A percentile compares a stretch with the other conserved stretches of the same genome.
Conservation (phyloP, 1,140 invertebrate species). For the Nasonia longicornis region DNA sequence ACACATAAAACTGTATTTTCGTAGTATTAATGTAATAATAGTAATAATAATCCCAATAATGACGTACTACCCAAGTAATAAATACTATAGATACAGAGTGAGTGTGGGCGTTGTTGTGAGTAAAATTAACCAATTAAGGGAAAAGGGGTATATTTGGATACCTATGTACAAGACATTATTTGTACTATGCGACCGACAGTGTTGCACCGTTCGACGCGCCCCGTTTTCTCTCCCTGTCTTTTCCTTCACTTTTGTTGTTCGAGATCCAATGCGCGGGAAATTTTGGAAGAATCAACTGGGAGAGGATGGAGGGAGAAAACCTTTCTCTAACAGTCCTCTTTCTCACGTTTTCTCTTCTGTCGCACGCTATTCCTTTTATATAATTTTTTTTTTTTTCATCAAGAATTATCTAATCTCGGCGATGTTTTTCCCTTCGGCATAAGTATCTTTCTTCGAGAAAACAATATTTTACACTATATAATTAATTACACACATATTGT, state of each 20-base stretch:
- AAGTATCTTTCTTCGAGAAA: conserved; percentile 60
- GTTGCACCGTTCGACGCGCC: conserved; percentile 62
- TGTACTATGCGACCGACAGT: conserved; percentile 68
- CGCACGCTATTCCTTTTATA: conserved; percentile 50
- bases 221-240: conserved; percentile 55
- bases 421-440: conserved; percentile 58
- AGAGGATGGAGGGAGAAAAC: conserved; percentile 13
- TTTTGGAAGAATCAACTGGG: conserved; percentile 17
- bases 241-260: conserved; percentile 47
- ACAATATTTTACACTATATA: conserved; percentile 67
- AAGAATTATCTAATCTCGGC: conserved; percentile 64
- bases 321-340: conserved; percentile 39
- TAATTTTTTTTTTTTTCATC: conserved; percentile 37
- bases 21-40: conserved; percentile 68
- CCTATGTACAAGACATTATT: conserved; percentile 69
- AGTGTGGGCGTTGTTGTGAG: conserved; percentile 64
- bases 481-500: conserved; percentile 54
- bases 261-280: conserved; percentile 17
- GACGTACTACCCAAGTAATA: conserved; percentile 71
- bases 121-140: conserved; percentile 65
- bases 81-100: conserved; percentile 71
- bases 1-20: conserved; percentile 70
- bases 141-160: conserved; percentile 55
- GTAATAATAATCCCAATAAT: conserved; percentile 70
- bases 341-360: conserved; percentile 43